Conservation (phyloP, 2,888 invertebrate genomes). For the Tiphia femorata region DNA sequence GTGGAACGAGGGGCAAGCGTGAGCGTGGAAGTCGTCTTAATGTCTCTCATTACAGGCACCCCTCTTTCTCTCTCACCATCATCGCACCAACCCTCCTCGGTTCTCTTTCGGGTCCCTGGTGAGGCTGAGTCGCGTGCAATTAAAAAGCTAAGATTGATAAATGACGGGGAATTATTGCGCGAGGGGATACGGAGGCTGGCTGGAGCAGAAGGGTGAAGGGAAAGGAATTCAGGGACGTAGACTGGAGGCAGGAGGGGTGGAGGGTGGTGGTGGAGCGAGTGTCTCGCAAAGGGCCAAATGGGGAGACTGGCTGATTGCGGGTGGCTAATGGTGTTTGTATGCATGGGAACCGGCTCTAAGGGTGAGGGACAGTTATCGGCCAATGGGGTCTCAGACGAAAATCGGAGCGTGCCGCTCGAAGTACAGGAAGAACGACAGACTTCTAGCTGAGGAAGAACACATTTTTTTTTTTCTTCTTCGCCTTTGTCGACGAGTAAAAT, state of each 20-base stretch:
- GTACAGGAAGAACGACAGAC: too few species aligned
- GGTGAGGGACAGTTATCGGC: conserved; percentile 48
- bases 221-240: conserved; percentile 15
- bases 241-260: neutral
- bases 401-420: conserved; percentile 25
- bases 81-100: too few species aligned
- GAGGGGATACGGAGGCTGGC: conserved; percentile 43
- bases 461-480: too few species aligned
- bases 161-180: conserved; percentile 65
- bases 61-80: too few species aligned
- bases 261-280: neutral
- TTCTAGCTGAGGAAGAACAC: too few species aligned
- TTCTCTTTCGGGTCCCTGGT: conserved; percentile 47
- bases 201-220: conserved; percentile 24
- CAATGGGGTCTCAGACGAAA: conserved; percentile 35
- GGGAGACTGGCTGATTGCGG: conserved; percentile 73
- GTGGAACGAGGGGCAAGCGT: conserved; percentile 47
- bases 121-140: conserved; percentile 58
- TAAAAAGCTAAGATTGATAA: conserved; percentile 68
- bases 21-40: conserved; percentile 59
- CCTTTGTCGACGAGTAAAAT: too few species aligned
- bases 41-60: conserved; percentile 64
- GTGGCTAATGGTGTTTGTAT: conserved; percentile 66
- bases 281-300: conserved; percentile 31
- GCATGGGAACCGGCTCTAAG: conserved; percentile 58